A percentile compares a stretch with the other conserved stretches of the same genome.
phyloP scores from a whole-genome alignment of 1,140 invertebrate species.

The Zaprionus tsacasi region DNA sequence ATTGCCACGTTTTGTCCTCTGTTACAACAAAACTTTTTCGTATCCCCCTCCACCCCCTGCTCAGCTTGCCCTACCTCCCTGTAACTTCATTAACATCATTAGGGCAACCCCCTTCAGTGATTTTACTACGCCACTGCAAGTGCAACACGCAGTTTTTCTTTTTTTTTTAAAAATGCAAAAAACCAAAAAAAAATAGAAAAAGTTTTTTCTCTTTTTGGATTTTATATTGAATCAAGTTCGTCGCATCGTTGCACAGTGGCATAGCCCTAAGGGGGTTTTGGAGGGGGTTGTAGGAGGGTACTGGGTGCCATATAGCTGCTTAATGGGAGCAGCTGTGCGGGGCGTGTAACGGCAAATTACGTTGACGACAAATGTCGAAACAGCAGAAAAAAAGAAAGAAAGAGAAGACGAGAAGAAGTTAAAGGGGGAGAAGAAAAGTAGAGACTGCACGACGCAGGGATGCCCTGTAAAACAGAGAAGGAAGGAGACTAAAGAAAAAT shows the following conservation, averaged over 20 bases:
- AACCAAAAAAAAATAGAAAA: slow-evolving; percentile 8
- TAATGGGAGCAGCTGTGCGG: slow-evolving; percentile 51
- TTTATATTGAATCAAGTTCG: slow-evolving; percentile 3
- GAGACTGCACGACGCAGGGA: not conserved
- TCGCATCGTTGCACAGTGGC: not conserved
- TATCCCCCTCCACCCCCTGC: not conserved
- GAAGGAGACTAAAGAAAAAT: not conserved
- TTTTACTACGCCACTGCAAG: slow-evolving; percentile 2
- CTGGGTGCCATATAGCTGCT: slow-evolving; percentile 29
- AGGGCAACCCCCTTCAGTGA: slow-evolving; percentile 18
- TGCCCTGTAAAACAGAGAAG: not conserved
- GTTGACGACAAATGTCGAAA: slow-evolving; percentile 65
- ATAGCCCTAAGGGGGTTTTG: not conserved
- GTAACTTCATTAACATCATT: slow-evolving; percentile 74
- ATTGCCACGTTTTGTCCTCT: slow-evolving; percentile 57
- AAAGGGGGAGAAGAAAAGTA: not conserved
- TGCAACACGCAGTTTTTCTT: slow-evolving; percentile 10
- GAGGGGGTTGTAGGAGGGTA: not conserved
- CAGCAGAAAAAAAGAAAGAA: slow-evolving; percentile 19
- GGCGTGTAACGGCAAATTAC: slow-evolving; percentile 63
- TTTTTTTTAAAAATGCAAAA: slow-evolving; percentile 8
- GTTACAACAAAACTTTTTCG: slow-evolving; percentile 49
- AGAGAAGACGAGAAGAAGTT: not conserved
- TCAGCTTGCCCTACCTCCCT: not conserved
- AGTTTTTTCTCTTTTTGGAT: not conserved